These are phyloP conservation scores for Hydroisotoma schaefferi DNA, from an alignment of 2,888 invertebrate genomes.

Conservation along the genomic window DNA sequence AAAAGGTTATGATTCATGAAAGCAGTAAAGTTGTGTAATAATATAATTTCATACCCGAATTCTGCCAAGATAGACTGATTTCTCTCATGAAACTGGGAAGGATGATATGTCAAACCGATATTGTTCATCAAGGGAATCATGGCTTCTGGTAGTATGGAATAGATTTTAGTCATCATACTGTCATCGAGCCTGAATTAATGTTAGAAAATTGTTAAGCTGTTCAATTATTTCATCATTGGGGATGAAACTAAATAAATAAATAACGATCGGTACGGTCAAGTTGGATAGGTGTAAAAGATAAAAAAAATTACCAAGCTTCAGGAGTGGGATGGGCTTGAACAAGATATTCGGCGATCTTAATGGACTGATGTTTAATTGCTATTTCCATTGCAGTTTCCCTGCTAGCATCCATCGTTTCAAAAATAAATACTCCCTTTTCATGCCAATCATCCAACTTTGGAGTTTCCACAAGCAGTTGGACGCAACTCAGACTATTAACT, in stretches of 20 bases:
- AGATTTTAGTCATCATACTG: slow-evolving; percentile 26
- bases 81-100: slow-evolving; percentile 35
- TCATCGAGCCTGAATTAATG: slow-evolving; percentile 28
- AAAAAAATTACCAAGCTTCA: slow-evolving; percentile 30
- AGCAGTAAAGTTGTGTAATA: neutral
- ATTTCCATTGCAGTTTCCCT: slow-evolving; percentile 34
- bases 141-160: slow-evolving; percentile 30
- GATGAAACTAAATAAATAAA: no score
- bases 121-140: slow-evolving; percentile 40
- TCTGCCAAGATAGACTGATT: slow-evolving; percentile 33
- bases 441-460: slow-evolving; percentile 22
- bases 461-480: slow-evolving; percentile 29
- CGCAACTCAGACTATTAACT: slow-evolving; percentile 26
- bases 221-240: no score
- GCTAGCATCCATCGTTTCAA: slow-evolving; percentile 17
- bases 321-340: slow-evolving; percentile 28
- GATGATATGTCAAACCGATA: slow-evolving; percentile 30
- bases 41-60: slow-evolving; percentile 24
- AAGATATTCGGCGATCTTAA: slow-evolving; percentile 28
- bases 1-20: neutral
- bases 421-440: slow-evolving; percentile 25
- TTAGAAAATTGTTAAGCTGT: no score
- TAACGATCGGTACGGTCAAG: no score
- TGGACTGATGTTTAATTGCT: slow-evolving; percentile 23
- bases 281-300: no score